Evolutionary conservation across 2,113 vertebrate genomes (phyloP).

Genomic region (Semicossyphus pulcher): DNA sequence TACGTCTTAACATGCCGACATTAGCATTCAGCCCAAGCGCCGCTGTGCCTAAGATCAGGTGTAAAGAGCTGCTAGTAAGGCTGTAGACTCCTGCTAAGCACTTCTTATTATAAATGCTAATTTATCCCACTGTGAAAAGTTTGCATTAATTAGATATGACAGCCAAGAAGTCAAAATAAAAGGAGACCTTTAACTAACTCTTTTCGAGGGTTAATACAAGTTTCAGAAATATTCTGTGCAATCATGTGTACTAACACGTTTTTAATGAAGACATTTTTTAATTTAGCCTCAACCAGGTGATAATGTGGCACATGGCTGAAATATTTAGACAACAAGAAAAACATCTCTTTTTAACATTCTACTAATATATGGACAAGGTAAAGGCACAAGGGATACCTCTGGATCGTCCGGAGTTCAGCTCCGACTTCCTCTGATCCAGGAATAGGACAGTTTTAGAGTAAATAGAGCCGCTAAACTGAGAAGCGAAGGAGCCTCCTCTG

Average conservation of each 20-base stretch:
- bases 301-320: not conserved
- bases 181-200: not conserved
- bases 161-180: not conserved
- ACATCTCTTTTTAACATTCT: conserved; percentile 45
- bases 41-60: not conserved
- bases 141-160: not conserved
- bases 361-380: conserved; percentile 46
- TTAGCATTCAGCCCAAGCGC: not conserved
- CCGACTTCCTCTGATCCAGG: conserved; percentile 40
- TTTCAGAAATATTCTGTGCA: conserved; percentile 4
- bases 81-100: not conserved
- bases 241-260: not conserved
- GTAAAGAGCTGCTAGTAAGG: not conserved
- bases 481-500: conserved; percentile 49
- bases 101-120: not conserved
- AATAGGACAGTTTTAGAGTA: conserved; percentile 33
- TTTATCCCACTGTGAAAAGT: not conserved
- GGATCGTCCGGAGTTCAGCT: conserved; percentile 31
- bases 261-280: not conserved
- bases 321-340: conserved; percentile 3
- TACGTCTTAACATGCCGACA: not conserved
- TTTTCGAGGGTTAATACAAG: not conserved
- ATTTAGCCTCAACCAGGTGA: not conserved
- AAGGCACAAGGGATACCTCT: conserved; percentile 37
- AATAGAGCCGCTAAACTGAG: conserved; percentile 59